These are phyloP conservation scores for Xanthia togata DNA, from an alignment of 2,888 invertebrate species.

Conservation along the genomic window DNA sequence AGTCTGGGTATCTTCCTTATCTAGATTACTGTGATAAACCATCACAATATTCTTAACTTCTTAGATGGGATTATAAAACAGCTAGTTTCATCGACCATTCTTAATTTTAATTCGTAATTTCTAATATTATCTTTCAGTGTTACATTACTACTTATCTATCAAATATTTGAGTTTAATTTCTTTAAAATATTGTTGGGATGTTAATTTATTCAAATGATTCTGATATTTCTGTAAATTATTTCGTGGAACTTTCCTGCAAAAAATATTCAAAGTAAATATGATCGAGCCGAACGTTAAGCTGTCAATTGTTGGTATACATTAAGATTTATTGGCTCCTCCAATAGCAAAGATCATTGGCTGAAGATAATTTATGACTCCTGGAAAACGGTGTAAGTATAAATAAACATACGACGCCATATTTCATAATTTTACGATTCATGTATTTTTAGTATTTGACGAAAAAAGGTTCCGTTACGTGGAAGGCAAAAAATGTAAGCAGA, in stretches of 20 bases:
- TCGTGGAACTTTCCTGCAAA: constrained; percentile 12
- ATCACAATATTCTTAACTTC: neutral
- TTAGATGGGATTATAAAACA: neutral
- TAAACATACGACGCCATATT: constrained; percentile 26
- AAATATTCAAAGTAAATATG: constrained; percentile 28
- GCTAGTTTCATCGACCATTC: neutral
- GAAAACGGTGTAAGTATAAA: constrained; percentile 12
- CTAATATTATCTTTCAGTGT: too few species aligned
- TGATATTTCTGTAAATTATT: neutral
- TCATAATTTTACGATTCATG: neutral
- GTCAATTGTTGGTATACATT: constrained; percentile 28
- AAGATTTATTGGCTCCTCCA: constrained; percentile 42
- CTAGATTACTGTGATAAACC: constrained; percentile 8
- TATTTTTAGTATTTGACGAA: neutral
- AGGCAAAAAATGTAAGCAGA: neutral
- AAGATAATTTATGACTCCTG: constrained; percentile 34
- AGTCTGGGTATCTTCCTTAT: constrained; percentile 2
- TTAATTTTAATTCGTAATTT: neutral
- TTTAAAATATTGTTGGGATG: neutral
- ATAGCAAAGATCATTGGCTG: constrained; percentile 27
- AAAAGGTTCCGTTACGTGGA: neutral
- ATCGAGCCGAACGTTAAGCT: constrained; percentile 11
- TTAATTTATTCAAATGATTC: constrained; percentile 10
- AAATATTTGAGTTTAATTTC: neutral
- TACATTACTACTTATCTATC: neutral